Evolutionary conservation across 2,113 vertebrate species (phyloP), one percentile per base, ranked within the genome.

Genomic region (Sinocyclocheilus rhinocerous): DNA sequence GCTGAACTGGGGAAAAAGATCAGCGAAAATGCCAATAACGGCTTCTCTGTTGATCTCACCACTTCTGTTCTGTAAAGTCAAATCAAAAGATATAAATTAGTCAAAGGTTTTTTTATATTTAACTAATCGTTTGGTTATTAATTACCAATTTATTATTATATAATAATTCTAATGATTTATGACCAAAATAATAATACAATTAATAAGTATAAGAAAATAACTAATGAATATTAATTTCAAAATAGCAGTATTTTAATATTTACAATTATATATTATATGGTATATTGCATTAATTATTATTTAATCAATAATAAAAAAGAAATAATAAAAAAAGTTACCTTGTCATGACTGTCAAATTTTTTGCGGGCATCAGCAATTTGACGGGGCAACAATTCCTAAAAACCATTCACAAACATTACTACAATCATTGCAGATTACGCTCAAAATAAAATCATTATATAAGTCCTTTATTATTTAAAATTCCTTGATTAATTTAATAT

Each of bases 321-420:
- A 81, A 59, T 18, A 24, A 7, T 24, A 18, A 76, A 24, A 42
- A 39, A 36, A 10, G 52, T 89, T 70, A 95, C 94, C 93, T 93
- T 94, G 84, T 91, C 90, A 55, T 93, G 91, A 29, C 79, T n/a
- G 70, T 94, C 92, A 88, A 93, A 95, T 48, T 83, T 93, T 84
- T 89, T 93, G 16, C 86, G 89, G 69, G 92, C 93, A 5, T 91
- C 86, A 33, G 91, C 42, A 20, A 94, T 89, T 81, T 93, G 94
- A 80, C 76, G 91, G 45, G 92, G 92, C 42, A 92, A 89, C 11
- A 92, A 88, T 57, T 95, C 94, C 95, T 94, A 82, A 33, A 89
- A 4, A 70, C 0, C 26, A 39, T 0, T 57, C 18, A 61, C 26
- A 80, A 42, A n/a, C 36, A 33, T 57, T 11, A 52, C 20, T 5